Percentiles rank a stretch among this genome's conserved stretches.
Evolutionary conservation across 1,140 invertebrate genomes (phyloP).

Genomic region (Potamilus streckersoni): DNA sequence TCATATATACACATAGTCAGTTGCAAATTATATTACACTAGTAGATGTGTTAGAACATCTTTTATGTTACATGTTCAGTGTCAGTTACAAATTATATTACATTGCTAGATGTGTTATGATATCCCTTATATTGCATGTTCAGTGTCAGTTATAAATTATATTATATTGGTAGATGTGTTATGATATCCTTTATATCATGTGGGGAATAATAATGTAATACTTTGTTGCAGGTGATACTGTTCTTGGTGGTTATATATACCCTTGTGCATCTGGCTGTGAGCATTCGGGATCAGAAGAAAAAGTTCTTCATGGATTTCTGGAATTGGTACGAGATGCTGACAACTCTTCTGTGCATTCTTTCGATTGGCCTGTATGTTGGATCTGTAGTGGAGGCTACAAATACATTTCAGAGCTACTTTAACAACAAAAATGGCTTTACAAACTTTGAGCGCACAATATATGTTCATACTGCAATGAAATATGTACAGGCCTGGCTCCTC

Average conservation of each 20-base stretch:
- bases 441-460: conserved; percentile 47
- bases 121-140: too few species aligned
- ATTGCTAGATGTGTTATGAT: too few species aligned
- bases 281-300: conserved; percentile 30
- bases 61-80: too few species aligned
- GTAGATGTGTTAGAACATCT: too few species aligned
- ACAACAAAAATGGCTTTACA: conserved; percentile 41
- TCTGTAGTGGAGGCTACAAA: conserved; percentile 52
- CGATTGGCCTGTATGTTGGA: conserved; percentile 50
- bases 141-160: too few species aligned
- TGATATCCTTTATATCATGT: too few species aligned
- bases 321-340: conserved; percentile 53
- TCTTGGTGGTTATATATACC: conserved; percentile 50
- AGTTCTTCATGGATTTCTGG: conserved; percentile 46
- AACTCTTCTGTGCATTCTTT: conserved; percentile 36
- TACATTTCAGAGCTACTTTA: conserved; percentile 37
- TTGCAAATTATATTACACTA: too few species aligned
- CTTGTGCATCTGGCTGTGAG: conserved; percentile 36
- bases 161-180: too few species aligned
- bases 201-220: not conserved
- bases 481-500: conserved; percentile 52
- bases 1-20: too few species aligned
- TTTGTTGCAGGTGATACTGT: conserved; percentile 41
- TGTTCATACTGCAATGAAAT: conserved; percentile 47
- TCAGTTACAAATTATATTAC: too few species aligned